Evolutionary conservation across 2,888 invertebrate genomes (phyloP), one percentile per base, ranked within the genome.

Genomic region (Brenthis daphne): DNA sequence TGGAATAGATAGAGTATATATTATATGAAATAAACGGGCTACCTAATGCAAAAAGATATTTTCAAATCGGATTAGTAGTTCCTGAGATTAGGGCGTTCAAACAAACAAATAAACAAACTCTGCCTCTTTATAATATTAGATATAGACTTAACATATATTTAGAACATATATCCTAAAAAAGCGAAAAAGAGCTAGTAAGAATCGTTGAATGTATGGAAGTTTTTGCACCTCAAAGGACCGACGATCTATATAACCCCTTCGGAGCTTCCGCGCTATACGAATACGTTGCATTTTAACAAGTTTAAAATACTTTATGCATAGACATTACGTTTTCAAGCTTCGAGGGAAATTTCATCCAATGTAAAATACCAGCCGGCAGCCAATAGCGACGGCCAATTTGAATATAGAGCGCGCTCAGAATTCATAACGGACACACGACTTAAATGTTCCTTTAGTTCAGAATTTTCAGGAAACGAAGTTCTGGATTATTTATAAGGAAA

Each of bases 271-370:
- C 74, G 75, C 70, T 73, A 63, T 76, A 70, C 71, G 83, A 87
- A 86, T 85, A 86, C 88, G 88, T 88, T 91, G 90, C 89, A 91
- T 91, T 90, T 90, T 87, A 90, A 90, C 90, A 87, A 90, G 88
- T 90, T 90, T 86, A 86, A 88, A 90, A 91, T 91, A 90, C 89
- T 91, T 91, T 92, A 91, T 91, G 90, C 91, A 91, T 90, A 89
- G 91, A 90, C 85, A 88, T 89, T 90, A 90, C 85, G 79, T 84
- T 85, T 82, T 85, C 85, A 43, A 43, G 82, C 79, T 81, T 77
- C 78, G 76, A 77, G 76, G 76, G 79, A 81, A 82, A 83, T 85
- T 83, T 81, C 82, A 80, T 80, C 81, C 81, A 76, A 82, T 80
- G 84, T 81, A 82, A 82, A 84, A 82, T 80, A 80, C 80, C 88